Evolutionary conservation across 2,888 invertebrate species (phyloP).

Genomic region (Hydropsyche betteni): DNA sequence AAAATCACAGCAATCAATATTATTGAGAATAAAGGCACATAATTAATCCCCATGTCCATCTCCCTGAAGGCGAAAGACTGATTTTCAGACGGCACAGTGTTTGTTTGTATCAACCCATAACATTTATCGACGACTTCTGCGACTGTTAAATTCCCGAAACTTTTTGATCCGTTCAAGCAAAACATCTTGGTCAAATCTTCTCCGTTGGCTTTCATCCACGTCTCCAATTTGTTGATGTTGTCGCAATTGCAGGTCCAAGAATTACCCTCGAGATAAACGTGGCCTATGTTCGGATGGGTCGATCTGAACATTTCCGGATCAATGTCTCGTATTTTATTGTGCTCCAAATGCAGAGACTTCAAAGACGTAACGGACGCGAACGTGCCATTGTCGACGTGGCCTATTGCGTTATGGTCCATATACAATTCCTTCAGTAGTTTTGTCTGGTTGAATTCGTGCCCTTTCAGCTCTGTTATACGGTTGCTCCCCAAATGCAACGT

Average conservation of each 20-base stretch:
- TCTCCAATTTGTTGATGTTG: slow-evolving; percentile 71
- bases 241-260: slow-evolving; percentile 82
- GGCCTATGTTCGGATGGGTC: slow-evolving; percentile 67
- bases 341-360: slow-evolving; percentile 76
- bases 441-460: slow-evolving; percentile 82
- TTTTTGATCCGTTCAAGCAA: slow-evolving; percentile 68
- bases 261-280: slow-evolving; percentile 76
- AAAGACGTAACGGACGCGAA: slow-evolving; percentile 77
- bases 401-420: slow-evolving; percentile 80
- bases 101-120: slow-evolving; percentile 66
- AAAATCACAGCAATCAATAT: slow-evolving; percentile 77
- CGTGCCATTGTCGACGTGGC: slow-evolving; percentile 76
- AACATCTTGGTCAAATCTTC: slow-evolving; percentile 73
- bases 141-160: slow-evolving; percentile 61
- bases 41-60: slow-evolving; percentile 70
- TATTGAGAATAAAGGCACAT: slow-evolving; percentile 79
- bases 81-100: slow-evolving; percentile 67
- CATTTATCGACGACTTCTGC: slow-evolving; percentile 59
- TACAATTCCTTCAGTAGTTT: slow-evolving; percentile 80
- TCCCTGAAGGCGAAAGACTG: slow-evolving; percentile 72
- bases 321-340: slow-evolving; percentile 78
- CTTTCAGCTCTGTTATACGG: slow-evolving; percentile 73
- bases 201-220: slow-evolving; percentile 73
- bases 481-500: slow-evolving; percentile 82
- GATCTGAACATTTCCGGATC: slow-evolving; percentile 73